Evolutionary conservation across 2,797 vertebrate genomes (phyloP).

Genomic region (Hoplostethus mediterraneus): DNA sequence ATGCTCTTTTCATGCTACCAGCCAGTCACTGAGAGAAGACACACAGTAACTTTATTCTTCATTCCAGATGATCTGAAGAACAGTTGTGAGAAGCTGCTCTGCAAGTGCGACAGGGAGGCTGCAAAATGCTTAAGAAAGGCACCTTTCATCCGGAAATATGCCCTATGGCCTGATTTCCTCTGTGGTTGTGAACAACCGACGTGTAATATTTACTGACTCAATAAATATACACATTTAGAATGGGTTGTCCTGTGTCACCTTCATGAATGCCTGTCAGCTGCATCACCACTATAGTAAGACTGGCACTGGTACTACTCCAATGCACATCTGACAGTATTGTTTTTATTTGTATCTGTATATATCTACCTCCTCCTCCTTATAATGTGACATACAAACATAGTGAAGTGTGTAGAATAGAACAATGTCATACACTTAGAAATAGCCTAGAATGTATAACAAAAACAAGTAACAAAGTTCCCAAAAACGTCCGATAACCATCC

Average conservation of each 20-base stretch:
- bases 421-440: too few species aligned
- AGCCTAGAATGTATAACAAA: too few species aligned
- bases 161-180: constrained; percentile 87
- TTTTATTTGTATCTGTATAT: neutral
- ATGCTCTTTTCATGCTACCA: constrained; percentile 8
- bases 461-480: neutral
- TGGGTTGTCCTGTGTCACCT: constrained; percentile 28
- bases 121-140: constrained; percentile 88
- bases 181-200: constrained; percentile 84
- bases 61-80: constrained; percentile 87
- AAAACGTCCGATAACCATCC: neutral
- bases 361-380: neutral
- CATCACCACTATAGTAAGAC: neutral
- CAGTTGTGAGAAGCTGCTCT: constrained; percentile 89
- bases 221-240: constrained; percentile 6
- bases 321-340: neutral
- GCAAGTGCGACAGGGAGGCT: constrained; percentile 90
- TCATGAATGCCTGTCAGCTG: constrained; percentile 20
- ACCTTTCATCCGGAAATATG: constrained; percentile 84
- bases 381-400: neutral
- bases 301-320: neutral
- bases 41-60: constrained; percentile 35
- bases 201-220: constrained; percentile 84
- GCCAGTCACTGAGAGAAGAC: neutral
- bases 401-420: neutral